phyloP scores from a whole-genome alignment of 35 echinoderm and acorn worm species.

The Strongylocentrotus purpuratus region DNA sequence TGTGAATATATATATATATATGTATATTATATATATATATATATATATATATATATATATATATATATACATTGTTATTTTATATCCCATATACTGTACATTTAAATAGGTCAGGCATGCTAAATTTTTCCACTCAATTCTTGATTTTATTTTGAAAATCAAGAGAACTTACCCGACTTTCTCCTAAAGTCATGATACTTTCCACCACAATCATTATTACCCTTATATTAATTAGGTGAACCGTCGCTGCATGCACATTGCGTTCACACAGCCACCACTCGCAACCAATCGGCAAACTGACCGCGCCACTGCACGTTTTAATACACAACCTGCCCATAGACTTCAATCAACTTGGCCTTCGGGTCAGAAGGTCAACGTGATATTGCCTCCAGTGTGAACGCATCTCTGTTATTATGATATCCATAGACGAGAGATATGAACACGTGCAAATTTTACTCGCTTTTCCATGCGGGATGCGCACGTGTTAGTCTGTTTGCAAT shows the following conservation, averaged over 20 bases:
- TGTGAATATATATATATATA: too few relatives aligned
- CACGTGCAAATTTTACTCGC: conserved; percentile 16
- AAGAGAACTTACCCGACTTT: not conserved
- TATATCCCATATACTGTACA: too few relatives aligned
- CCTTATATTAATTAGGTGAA: too few relatives aligned
- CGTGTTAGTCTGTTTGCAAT: conserved; percentile 9
- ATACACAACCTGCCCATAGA: not conserved
- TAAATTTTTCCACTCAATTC: not conserved
- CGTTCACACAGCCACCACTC: not conserved
- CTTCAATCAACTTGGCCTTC: not conserved
- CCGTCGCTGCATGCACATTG: not conserved
- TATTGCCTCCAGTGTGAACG: not conserved
- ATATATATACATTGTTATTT: too few relatives aligned
- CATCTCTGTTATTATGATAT: not conserved
- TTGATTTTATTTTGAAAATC: not conserved
- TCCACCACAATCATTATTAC: too few relatives aligned
- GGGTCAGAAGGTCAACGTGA: not conserved
- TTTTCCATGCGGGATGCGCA: not conserved
- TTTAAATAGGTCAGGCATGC: too few relatives aligned
- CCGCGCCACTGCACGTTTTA: not conserved
- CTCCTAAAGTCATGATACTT: not conserved
- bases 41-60: too few relatives aligned
- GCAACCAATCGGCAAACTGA: not conserved
- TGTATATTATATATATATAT: too few relatives aligned
- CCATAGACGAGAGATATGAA: not conserved